A percentile compares a stretch with the other conserved stretches of the same genome.
Evolutionary conservation across 1,140 invertebrate genomes (phyloP).

Genomic region (Diorhabda elongata): DNA sequence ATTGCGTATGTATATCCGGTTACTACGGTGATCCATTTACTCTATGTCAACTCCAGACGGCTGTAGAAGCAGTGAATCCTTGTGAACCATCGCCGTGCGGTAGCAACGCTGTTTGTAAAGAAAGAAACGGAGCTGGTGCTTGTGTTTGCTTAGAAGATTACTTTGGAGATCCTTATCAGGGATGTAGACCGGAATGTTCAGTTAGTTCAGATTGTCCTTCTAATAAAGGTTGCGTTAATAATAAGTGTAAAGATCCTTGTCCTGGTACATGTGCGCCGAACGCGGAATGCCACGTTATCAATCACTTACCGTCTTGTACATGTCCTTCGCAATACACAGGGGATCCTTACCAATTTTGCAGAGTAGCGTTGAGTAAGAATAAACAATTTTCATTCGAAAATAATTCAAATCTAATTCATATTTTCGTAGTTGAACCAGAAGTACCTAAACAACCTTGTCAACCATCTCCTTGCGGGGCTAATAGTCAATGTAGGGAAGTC

Average conservation of each 20-base stretch:
- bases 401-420: neutral
- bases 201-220: conserved; percentile 75
- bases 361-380: conserved; percentile 47
- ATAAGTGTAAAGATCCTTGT: conserved; percentile 77
- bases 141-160: conserved; percentile 67
- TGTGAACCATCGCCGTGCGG: conserved; percentile 67
- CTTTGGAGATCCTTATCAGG: conserved; percentile 66
- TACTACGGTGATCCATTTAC: conserved; percentile 67
- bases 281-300: conserved; percentile 75
- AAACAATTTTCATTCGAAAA: conserved; percentile 46
- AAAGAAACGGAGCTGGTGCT: conserved; percentile 60
- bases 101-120: conserved; percentile 64
- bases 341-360: conserved; percentile 72
- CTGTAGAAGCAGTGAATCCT: conserved; percentile 53
- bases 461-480: conserved; percentile 56
- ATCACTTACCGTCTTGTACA: conserved; percentile 77
- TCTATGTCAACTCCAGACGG: conserved; percentile 51
- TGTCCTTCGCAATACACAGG: conserved; percentile 69
- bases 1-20: conserved; percentile 62
- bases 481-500: conserved; percentile 53
- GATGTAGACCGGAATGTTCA: conserved; percentile 75
- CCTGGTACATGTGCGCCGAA: conserved; percentile 75
- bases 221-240: conserved; percentile 72
- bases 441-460: conserved; percentile 50
- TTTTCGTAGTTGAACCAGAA: conserved; percentile 18